Percentiles rank a stretch among this genome's conserved stretches.
phyloP scores from a whole-genome alignment of 2,113 vertebrate genomes.

The Rafetus swinhoei region DNA sequence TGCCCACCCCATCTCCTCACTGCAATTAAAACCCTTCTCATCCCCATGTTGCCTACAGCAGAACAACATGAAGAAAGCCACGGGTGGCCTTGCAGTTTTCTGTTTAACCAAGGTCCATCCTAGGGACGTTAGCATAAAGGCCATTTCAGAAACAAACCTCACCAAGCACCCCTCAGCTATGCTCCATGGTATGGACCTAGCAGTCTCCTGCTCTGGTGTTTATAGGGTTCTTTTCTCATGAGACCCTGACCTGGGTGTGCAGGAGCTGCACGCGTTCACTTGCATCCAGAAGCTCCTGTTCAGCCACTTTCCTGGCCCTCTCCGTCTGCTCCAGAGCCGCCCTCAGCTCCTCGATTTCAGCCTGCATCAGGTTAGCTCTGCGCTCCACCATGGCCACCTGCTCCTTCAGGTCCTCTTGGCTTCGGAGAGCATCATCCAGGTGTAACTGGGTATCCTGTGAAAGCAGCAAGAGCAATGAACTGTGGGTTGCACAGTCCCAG shows the following conservation, averaged over 20 bases:
- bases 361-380: slow-evolving; percentile 86
- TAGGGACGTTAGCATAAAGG: neutral
- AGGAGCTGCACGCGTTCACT: slow-evolving; percentile 91
- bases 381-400: slow-evolving; percentile 88
- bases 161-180: neutral
- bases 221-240: neutral
- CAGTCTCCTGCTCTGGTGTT: neutral
- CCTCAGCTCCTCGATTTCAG: slow-evolving; percentile 88
- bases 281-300: slow-evolving; percentile 90
- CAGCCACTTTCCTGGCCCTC: slow-evolving; percentile 86
- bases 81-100: neutral
- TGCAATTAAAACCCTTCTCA: neutral
- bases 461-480: neutral
- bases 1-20: neutral
- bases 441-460: slow-evolving; percentile 85
- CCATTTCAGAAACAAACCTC: neutral
- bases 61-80: neutral
- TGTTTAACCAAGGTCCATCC: neutral
- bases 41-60: neutral
- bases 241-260: slow-evolving; percentile 86
- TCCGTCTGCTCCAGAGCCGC: slow-evolving; percentile 87
- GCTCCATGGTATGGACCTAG: neutral
- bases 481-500: neutral
- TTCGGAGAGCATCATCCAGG: slow-evolving; percentile 85
- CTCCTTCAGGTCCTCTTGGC: slow-evolving; percentile 87